Base-by-base conservation (phyloP, 1,140 invertebrate genomes). In the Hypothenemus hampei region DNA sequence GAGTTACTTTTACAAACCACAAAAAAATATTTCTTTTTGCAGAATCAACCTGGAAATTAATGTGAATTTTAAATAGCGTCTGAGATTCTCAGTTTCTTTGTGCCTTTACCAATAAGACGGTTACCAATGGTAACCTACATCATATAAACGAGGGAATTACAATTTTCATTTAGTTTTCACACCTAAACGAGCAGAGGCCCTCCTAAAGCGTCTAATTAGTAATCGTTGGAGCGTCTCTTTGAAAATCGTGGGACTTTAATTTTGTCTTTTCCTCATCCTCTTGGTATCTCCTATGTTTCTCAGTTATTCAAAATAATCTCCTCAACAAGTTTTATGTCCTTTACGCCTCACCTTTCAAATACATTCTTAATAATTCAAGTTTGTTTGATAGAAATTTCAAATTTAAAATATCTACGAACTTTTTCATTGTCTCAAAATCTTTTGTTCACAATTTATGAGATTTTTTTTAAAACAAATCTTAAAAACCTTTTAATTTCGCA, bases 171-270 rank as follows among this genome's bases (percentile, higher is more conserved):
- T 35, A 48, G 45, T 52, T 43, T 52, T 43, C 16, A 41, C 49
- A 52, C 39, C 22, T 52, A 26, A 43, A 24, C 15, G 26, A 39
- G 20, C 49, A 15, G 3, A 24, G 16, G 11, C 20, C 6, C 35
- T 21, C 47, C 47, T 35, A 37, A 36, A 37, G 33, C 35, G 35
- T 49, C 47, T 39, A 49, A 49, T 49, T 49, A 49, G 47, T 49
- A 49, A 49, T 49, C 47, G 33, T 39, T 49, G 29, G 39, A 49
- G 47, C 19, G 33, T 19, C 33, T 39, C 47, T 49, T 49, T 35
- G 47, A 49, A 49, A 39, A 24, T 49, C n/a, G 47, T 20, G 21
- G 22, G 33, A 40, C 49, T 52, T 41, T 31, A 40, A 43, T 52
- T 41, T 52, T 21, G 10, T 21, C 49, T 16, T 15, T 40, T 37